Evolutionary conservation across 2,888 invertebrate genomes (phyloP).

Genomic region (Hypercompe scribonia): DNA sequence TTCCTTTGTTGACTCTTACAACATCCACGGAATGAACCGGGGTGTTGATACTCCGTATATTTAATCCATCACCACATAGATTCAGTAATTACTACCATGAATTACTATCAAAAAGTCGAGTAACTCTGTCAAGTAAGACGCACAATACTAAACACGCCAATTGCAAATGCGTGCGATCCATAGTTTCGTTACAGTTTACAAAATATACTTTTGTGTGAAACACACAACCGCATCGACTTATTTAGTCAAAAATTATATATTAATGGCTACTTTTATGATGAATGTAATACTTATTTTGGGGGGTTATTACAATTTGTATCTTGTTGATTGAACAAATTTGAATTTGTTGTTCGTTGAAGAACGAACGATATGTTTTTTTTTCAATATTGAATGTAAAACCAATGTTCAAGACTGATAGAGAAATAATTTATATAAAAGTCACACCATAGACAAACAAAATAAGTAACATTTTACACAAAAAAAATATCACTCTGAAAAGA

Average conservation of each 20-base stretch:
- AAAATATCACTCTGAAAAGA: too few relatives aligned
- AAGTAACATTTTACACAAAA: too few relatives aligned
- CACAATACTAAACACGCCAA: conserved; percentile 44
- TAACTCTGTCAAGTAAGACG: conserved; percentile 29
- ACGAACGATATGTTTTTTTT: background rate
- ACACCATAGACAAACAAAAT: background rate
- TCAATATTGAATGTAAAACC: background rate
- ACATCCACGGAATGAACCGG: too few relatives aligned
- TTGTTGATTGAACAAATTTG: conserved; percentile 8
- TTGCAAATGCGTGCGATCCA: conserved; percentile 67
- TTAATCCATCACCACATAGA: too few relatives aligned
- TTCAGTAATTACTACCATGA: background rate
- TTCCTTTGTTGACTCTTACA: too few relatives aligned
- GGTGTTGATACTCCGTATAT: too few relatives aligned
- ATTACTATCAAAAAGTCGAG: background rate
- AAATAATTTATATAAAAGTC: background rate
- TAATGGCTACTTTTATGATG: conserved; percentile 33
- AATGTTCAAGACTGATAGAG: background rate
- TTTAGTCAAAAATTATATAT: conserved; percentile 20
- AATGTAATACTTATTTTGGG: conserved; percentile 25
- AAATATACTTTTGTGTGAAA: conserved; percentile 68
- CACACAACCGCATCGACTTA: conserved; percentile 62
- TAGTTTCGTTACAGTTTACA: conserved; percentile 62
- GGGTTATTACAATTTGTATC: conserved; percentile 7
- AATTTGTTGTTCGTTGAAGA: background rate